Percentiles rank a stretch among this genome's conserved stretches.
phyloP scores from a whole-genome alignment of 1,140 invertebrate genomes.

The Pogonomyrmex barbatus region DNA sequence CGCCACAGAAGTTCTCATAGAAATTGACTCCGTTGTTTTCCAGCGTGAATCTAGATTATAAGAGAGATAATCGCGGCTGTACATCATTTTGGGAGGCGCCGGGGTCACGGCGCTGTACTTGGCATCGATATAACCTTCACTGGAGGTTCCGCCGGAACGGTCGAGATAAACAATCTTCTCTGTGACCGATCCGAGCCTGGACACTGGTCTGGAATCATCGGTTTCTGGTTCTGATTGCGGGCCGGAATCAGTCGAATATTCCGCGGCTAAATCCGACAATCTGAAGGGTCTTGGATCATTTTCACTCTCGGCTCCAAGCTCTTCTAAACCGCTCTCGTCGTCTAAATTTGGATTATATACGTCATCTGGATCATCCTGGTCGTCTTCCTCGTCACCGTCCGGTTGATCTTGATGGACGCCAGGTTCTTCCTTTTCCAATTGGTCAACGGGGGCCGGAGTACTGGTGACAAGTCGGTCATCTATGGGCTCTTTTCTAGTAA shows the following conservation, averaged over 20 bases:
- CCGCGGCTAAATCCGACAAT: conserved; percentile 80
- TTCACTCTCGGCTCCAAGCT: conserved; percentile 73
- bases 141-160: conserved; percentile 77
- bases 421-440: background rate
- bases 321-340: conserved; percentile 74
- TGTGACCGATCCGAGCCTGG: conserved; percentile 78
- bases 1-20: background rate
- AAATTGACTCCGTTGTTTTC: conserved; percentile 48
- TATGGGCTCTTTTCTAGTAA: conserved; percentile 79
- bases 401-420: conserved; percentile 1
- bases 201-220: conserved; percentile 82
- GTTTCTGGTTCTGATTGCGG: conserved; percentile 83
- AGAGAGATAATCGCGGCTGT: conserved; percentile 44
- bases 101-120: conserved; percentile 73
- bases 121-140: conserved; percentile 78
- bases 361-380: conserved; percentile 63
- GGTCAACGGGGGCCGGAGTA: conserved; percentile 18
- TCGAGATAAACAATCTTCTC: conserved; percentile 78
- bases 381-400: conserved; percentile 55
- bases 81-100: conserved; percentile 61
- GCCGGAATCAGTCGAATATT: conserved; percentile 83
- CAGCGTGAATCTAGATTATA: conserved; percentile 48
- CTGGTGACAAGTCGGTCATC: conserved; percentile 51
- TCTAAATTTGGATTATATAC: conserved; percentile 73
- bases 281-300: conserved; percentile 79